Conservation (phyloP, 2,888 invertebrate species). For the Acheta domesticus region DNA sequence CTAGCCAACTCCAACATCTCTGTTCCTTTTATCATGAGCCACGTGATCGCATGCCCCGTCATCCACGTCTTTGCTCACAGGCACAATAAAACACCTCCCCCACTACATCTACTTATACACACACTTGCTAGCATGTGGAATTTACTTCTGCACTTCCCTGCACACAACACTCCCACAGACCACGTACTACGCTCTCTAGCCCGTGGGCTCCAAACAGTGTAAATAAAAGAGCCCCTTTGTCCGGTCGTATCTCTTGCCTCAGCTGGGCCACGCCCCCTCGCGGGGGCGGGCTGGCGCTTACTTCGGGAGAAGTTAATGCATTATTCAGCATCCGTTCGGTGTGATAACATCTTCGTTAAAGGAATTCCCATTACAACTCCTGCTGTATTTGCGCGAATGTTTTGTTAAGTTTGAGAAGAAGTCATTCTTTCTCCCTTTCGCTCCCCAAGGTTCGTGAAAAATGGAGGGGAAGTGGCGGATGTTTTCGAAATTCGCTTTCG, state of each 20-base stretch:
- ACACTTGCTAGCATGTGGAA: no score
- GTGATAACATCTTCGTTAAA: conserved; percentile 18
- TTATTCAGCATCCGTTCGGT: not conserved
- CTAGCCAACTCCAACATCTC: no score
- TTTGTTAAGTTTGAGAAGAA: not conserved
- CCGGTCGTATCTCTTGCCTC: not conserved
- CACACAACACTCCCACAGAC: no score
- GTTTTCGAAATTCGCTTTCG: not conserved
- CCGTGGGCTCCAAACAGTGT: not conserved
- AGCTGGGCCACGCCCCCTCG: not conserved
- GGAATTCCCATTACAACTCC: conserved; percentile 18
- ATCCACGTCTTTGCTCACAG: no score
- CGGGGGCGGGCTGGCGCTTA: not conserved
- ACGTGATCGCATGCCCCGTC: no score
- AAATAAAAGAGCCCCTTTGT: not conserved
- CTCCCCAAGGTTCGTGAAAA: no score
- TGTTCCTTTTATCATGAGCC: no score
- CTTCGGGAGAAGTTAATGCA: not conserved
- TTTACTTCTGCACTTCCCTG: no score
- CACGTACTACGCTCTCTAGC: no score
- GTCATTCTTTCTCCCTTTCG: not conserved
- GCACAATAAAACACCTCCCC: no score
- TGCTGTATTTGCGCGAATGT: conserved; percentile 1
- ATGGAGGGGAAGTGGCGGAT: not conserved
- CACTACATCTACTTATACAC: no score